Base-by-base conservation (phyloP, 2,113 vertebrate genomes). In the Nibea albiflora region DNA sequence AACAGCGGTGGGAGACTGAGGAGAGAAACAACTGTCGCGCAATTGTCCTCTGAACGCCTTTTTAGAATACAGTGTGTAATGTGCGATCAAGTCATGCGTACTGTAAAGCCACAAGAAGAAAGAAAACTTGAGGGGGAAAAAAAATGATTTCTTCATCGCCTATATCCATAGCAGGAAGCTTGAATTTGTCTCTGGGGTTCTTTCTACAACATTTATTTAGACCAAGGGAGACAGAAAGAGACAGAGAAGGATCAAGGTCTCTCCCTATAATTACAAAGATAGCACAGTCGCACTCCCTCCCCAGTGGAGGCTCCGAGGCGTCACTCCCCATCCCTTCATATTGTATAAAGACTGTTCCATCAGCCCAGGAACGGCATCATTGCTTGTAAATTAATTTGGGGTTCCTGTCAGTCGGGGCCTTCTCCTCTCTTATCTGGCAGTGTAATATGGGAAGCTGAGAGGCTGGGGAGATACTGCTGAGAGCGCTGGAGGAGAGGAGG, bases 331-430 rank as follows among this genome's bases (percentile, higher is more conserved):
- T 90, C 89, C 83, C 87, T 89, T 82, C 87, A 88, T 91, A 90
- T 90, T 93, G 92, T 93, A 90, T 81, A 82, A 92, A 92, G 92
- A 93, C 92, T 90, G 92, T 91, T 94, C 92, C 91, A 93, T 93
- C 90, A 88, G 88, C 83, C 50, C 81, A 20, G 72, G 75, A 91
- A 88, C 78, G 86, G 89, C 90, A 87, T 84, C 88, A 77, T 85
- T 89, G 90, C 92, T 94, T 92, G 92, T 94, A 94, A 93, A 94
- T 94, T 94, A 94, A 94, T 94, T 94, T 93, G 89, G 90, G 90
- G 78, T 89, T 83, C 88, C 89, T 92, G 92, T 92, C 93, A 92
- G 89, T 82, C 87, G 86, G 89, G 87, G 79, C 85, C 81, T 83
- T 90, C 83, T 86, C 76, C 80, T 75, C 86, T 87, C 90, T 93